phyloP scores from a whole-genome alignment of 1,140 invertebrate genomes.

The Myzus persicae region DNA sequence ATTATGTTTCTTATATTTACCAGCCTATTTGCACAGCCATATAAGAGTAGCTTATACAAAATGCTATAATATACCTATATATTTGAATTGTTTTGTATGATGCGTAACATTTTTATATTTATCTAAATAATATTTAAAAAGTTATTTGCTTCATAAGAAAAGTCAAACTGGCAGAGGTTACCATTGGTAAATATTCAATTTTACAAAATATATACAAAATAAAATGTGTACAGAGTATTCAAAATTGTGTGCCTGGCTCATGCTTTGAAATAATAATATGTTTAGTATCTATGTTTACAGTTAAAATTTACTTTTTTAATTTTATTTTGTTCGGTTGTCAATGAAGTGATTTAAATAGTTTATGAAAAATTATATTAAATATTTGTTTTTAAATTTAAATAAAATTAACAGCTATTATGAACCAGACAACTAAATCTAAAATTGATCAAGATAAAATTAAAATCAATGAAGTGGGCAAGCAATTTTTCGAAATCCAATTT shows the following conservation, averaged over 20 bases:
- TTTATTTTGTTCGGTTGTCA: background rate
- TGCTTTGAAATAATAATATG: background rate
- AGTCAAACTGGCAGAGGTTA: background rate
- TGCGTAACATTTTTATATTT: background rate
- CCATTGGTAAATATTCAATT: too few species aligned
- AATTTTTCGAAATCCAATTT: background rate
- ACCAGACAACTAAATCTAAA: background rate
- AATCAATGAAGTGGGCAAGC: background rate
- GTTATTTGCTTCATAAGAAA: background rate
- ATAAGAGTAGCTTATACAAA: background rate
- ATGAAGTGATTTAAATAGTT: background rate
- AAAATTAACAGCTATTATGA: background rate
- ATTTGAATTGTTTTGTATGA: background rate
- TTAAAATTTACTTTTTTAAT: background rate
- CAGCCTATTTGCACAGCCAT: too few species aligned
- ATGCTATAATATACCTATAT: background rate
- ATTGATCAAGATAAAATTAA: background rate
- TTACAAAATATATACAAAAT: too few species aligned
- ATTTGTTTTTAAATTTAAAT: background rate
- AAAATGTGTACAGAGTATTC: background rate
- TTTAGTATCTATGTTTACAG: background rate
- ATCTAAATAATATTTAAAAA: background rate
- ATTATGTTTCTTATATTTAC: too few species aligned
- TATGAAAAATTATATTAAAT: background rate
- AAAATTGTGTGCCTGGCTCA: background rate